These are phyloP conservation scores for Hippotragus niger DNA, from an alignment of 2,113 vertebrate genomes.

Conservation along the genomic window DNA sequence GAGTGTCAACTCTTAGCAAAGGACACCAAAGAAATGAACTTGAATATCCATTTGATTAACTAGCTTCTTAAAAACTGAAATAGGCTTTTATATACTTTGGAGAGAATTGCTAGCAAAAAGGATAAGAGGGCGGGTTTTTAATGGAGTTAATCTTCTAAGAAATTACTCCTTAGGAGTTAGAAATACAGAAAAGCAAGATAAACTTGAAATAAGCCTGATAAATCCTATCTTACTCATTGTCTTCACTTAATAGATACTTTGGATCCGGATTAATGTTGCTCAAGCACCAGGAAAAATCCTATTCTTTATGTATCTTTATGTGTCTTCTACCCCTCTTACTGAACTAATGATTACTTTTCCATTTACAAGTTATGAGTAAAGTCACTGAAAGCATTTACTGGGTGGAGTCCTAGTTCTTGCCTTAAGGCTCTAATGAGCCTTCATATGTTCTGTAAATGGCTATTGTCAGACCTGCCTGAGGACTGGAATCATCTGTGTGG, in stretches of 20 bases:
- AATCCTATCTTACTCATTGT: slow-evolving; percentile 68
- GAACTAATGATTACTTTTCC: neutral
- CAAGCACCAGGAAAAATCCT: neutral
- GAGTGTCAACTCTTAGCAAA: slow-evolving; percentile 52
- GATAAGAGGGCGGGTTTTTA: slow-evolving; percentile 76
- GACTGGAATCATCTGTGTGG: neutral
- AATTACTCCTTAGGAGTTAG: slow-evolving; percentile 73
- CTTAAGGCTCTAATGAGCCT: neutral
- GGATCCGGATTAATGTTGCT: slow-evolving; percentile 12
- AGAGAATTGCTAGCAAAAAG: slow-evolving; percentile 72
- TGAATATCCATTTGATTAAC: slow-evolving; percentile 69
- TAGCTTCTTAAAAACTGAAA: slow-evolving; percentile 69
- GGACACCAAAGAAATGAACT: slow-evolving; percentile 68
- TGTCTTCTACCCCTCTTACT: neutral
- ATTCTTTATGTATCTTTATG: neutral
- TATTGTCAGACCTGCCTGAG: neutral
- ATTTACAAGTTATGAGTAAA: neutral
- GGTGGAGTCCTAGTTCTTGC: neutral
- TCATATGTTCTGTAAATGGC: neutral
- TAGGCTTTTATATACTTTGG: slow-evolving; percentile 73
- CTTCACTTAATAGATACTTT: slow-evolving; percentile 42
- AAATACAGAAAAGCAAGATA: slow-evolving; percentile 71
- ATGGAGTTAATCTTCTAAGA: slow-evolving; percentile 78
- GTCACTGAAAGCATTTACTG: neutral
- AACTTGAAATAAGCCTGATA: slow-evolving; percentile 76